Evolutionary conservation across 2,797 vertebrate genomes (phyloP).

Genomic region (Graptemys geographica): DNA sequence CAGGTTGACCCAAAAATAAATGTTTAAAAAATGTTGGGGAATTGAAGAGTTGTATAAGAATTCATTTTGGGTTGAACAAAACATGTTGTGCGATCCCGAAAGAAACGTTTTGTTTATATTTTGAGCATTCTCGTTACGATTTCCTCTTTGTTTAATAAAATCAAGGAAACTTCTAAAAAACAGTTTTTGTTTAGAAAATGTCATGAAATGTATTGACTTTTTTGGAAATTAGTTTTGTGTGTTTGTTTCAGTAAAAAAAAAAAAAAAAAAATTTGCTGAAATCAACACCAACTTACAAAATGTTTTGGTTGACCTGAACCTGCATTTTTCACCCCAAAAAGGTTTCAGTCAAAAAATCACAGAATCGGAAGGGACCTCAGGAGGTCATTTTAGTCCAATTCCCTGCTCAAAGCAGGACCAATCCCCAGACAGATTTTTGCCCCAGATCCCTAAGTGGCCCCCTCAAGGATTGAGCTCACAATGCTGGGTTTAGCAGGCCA

Average conservation of each 20-base stretch:
- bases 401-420: too few species aligned
- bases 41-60: not conserved
- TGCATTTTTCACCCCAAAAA: not conserved
- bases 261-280: too few species aligned
- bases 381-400: too few species aligned
- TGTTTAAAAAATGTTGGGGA: not conserved
- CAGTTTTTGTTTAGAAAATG: not conserved
- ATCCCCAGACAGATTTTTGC: too few species aligned
- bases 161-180: not conserved
- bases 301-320: not conserved
- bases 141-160: not conserved
- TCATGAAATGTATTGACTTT: not conserved
- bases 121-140: not conserved
- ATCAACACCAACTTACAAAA: not conserved
- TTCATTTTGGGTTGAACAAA: not conserved
- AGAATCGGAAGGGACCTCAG: too few species aligned
- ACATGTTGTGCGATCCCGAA: not conserved
- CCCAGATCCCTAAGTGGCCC: too few species aligned
- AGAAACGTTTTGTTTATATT: not conserved
- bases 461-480: too few species aligned
- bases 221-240: not conserved
- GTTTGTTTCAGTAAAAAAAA: too few species aligned
- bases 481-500: too few species aligned
- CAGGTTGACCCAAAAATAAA: not conserved
- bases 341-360: not conserved